Evolutionary conservation across 2,797 vertebrate species (phyloP).

Genomic region (Neosalanx taihuensis): DNA sequence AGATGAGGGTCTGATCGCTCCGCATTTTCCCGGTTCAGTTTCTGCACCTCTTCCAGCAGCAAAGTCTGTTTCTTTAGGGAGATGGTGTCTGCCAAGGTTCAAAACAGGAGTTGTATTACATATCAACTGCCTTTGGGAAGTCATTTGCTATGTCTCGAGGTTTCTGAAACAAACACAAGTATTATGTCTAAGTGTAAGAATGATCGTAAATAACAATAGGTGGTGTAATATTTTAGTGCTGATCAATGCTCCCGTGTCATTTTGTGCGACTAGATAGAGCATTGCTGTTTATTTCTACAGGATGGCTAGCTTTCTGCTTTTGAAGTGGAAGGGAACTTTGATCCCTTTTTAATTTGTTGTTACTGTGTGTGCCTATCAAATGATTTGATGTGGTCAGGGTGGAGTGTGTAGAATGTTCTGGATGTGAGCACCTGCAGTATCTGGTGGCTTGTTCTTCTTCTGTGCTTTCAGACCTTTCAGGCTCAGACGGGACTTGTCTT

Average conservation of each 20-base stretch:
- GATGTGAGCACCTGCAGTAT: constrained; percentile 75
- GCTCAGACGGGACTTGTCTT: constrained; percentile 70
- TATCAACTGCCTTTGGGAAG: background rate
- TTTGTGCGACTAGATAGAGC: background rate
- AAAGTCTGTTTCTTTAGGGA: constrained; percentile 70
- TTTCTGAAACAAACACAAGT: background rate
- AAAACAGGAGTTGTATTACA: constrained; percentile 20
- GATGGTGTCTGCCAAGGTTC: constrained; percentile 68
- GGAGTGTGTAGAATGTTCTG: constrained; percentile 16
- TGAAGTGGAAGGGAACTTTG: background rate
- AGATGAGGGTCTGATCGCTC: constrained; percentile 52
- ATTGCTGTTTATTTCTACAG: constrained; percentile 10
- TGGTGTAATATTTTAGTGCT: constrained; percentile 19
- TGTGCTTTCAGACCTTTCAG: constrained; percentile 68
- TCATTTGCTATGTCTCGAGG: background rate
- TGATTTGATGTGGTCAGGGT: constrained; percentile 13
- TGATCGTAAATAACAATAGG: constrained; percentile 2
- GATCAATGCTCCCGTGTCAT: constrained; percentile 18
- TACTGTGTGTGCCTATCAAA: constrained; percentile 10
- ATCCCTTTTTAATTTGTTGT: constrained; percentile 1
- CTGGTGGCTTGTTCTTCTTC: constrained; percentile 80
- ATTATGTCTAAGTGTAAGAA: too few species aligned
- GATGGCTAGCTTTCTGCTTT: constrained; percentile 3
- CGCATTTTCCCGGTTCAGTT: constrained; percentile 82
- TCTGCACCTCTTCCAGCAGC: constrained; percentile 78